Evolutionary conservation across 2,113 vertebrate genomes (phyloP).

Genomic region (Pao palembangensis): DNA sequence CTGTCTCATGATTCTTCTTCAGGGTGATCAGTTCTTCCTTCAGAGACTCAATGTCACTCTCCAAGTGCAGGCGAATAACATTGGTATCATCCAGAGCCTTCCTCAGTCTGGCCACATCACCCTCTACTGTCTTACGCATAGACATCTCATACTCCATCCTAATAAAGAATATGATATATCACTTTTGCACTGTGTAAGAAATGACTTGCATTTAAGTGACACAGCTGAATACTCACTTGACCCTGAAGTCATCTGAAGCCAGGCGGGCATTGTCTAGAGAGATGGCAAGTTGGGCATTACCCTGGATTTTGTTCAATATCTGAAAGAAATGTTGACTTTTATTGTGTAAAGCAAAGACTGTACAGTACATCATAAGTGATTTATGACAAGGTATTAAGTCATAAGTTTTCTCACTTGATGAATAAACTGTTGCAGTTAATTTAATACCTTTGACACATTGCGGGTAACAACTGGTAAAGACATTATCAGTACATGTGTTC

Average conservation of each 20-base stretch:
- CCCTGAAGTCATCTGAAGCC: slow-evolving; percentile 68
- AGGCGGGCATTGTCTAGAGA: slow-evolving; percentile 61
- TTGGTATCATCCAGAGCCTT: slow-evolving; percentile 78
- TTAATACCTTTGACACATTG: background rate
- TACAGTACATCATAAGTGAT: too few species aligned
- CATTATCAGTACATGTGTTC: too few species aligned
- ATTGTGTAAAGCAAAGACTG: slow-evolving; percentile 3
- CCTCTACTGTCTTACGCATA: slow-evolving; percentile 69
- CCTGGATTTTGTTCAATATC: slow-evolving; percentile 53
- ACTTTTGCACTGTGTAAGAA: background rate
- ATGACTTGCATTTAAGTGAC: background rate
- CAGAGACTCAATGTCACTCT: slow-evolving; percentile 76
- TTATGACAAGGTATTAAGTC: too few species aligned
- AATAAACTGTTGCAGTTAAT: background rate
- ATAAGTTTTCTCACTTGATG: too few species aligned
- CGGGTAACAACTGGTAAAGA: background rate
- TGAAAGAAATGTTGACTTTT: slow-evolving; percentile 27
- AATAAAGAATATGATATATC: background rate
- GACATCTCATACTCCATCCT: slow-evolving; percentile 73
- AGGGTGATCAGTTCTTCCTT: slow-evolving; percentile 82
- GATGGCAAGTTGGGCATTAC: slow-evolving; percentile 51
- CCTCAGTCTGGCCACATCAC: slow-evolving; percentile 72
- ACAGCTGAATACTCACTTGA: slow-evolving; percentile 63
- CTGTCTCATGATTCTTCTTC: slow-evolving; percentile 80
- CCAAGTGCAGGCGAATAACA: slow-evolving; percentile 69